Base-by-base conservation (phyloP, 2,797 vertebrate genomes). In the Falco peregrinus region DNA sequence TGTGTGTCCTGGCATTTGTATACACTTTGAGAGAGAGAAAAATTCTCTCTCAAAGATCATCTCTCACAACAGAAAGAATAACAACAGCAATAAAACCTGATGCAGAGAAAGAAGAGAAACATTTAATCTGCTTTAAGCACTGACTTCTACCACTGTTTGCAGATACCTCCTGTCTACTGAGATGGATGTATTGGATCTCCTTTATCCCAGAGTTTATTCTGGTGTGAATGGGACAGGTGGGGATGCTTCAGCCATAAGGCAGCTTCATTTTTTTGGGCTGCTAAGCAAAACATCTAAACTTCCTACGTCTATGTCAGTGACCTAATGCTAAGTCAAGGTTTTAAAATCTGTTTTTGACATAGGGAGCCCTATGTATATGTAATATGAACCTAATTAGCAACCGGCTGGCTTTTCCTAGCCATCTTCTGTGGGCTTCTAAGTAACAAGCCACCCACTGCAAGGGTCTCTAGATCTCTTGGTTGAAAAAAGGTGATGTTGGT, bases 1-100 rank as follows among this genome's bases (percentile, higher is more conserved):
- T 97, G 95, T 90, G 75, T 59, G 73, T 95, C 93, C 94, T 96
- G 96, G 96, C 93, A 95, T 90, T 95, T 91, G 69, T 69, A 84
- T 94, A 50, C 10, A 26, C 50, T 84, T 68, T 35, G 61, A 61
- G 83, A 95, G 87, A 56, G 69, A 78, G 90, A 88, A 63, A 83
- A 91, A 26, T 37, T 60, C 60, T 76, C 56, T 57, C 81, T 78
- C 50, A 50, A 61, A 93, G 76, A 81, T 94, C 45, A 39, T 76
- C 61, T 59, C 92, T 84, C 65, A 7, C 76, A 90, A 61, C 69
- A 94, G 74, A 82, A 65, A 92, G 81, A 94, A 79, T 39, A 91
- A 86, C 61, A 88, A 54, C 22, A 7, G 5, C 65, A 71, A 12
- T 54, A 80, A 95, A 83, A 88, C 37, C 18, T n/a, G 14, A 17